Percentiles rank a stretch among this genome's conserved stretches.
Evolutionary conservation across 2,113 vertebrate species (phyloP).

Genomic region (Danio rerio): DNA sequence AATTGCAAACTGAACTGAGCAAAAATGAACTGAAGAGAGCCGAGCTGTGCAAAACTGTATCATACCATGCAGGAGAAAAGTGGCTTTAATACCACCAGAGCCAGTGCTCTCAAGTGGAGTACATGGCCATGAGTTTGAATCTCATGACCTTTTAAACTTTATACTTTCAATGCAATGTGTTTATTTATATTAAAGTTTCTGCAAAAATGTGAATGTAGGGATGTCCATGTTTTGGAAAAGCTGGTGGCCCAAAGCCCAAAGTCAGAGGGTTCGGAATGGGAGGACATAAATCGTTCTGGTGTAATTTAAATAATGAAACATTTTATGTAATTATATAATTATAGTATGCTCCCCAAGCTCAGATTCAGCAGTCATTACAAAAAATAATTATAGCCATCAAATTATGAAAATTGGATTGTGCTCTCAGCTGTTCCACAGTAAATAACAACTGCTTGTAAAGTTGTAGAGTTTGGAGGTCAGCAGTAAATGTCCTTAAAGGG

Average conservation of each 20-base stretch:
- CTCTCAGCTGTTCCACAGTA: background rate
- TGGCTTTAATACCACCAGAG: too few species aligned
- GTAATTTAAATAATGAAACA: slow-evolving; percentile 44
- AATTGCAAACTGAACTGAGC: too few species aligned
- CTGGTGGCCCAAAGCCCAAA: slow-evolving; percentile 7
- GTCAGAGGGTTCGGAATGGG: slow-evolving; percentile 4
- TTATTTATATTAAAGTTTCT: background rate
- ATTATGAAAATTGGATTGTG: slow-evolving; percentile 27
- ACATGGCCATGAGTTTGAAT: background rate
- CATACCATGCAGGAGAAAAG: too few species aligned
- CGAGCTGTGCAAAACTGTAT: too few species aligned
- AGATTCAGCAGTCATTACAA: background rate
- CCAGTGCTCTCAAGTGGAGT: too few species aligned
- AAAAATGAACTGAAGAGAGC: too few species aligned
- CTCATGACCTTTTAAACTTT: background rate
- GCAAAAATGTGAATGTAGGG: background rate
- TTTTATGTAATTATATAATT: slow-evolving; percentile 31
- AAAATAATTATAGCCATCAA: background rate
- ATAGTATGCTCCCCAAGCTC: slow-evolving; percentile 28
- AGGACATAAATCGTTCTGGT: slow-evolving; percentile 39
- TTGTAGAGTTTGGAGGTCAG: background rate
- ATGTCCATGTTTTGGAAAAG: background rate
- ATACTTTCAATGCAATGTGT: background rate
- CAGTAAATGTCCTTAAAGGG: slow-evolving; percentile 20
- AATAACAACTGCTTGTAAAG: slow-evolving; percentile 6